Base-by-base conservation (phyloP, 1,140 invertebrate species). In the Hermetia illucens region DNA sequence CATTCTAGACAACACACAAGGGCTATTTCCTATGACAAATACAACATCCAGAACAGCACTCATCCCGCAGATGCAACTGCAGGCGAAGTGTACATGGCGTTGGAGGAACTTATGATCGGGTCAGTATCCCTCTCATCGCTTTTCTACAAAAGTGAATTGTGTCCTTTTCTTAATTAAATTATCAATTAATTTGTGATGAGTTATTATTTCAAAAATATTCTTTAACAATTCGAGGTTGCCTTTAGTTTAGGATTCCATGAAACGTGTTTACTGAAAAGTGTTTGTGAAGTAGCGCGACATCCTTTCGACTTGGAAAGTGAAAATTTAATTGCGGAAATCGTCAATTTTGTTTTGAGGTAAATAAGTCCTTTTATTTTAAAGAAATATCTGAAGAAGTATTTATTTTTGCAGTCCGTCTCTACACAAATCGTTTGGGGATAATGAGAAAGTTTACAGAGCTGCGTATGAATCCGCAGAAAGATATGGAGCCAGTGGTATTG, bases 341-440 rank as follows among this genome's bases (percentile, higher is more conserved):
- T 60, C 15, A 47, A 45, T 10, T 59, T 60, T 36, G 19, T 60
- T 29, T 47, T 60, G 24, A 56, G 53, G 57, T 60, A 50, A 50
- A 52, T 51, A 20, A 24, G 1, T 20, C 24, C 13, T 9, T 35
- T 19, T n/a, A 30, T 34, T 13, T 18, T 8, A 1, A 12, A 35
- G 24, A 13, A 8, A 12, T 31, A 21, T 3, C 22, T 17, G 22
- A 25, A 10, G 17, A 9, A 29, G 13, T 32, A 5, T 20, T 31
- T 6, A 44, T 12, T 25, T 15, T 44, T 6, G 1, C 31, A 60
- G 57, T 17, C 57, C 57, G 9, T 58, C 57, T 3, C 38, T 50
- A 20, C 57, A 60, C 33, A 46, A 60, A 34, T 54, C 48, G 2
- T 60, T 60, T 27, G 34, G 24, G 3, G 36, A 42, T 3, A 21